phyloP scores from a whole-genome alignment of 2,113 vertebrate species.

The Zingel zingel region DNA sequence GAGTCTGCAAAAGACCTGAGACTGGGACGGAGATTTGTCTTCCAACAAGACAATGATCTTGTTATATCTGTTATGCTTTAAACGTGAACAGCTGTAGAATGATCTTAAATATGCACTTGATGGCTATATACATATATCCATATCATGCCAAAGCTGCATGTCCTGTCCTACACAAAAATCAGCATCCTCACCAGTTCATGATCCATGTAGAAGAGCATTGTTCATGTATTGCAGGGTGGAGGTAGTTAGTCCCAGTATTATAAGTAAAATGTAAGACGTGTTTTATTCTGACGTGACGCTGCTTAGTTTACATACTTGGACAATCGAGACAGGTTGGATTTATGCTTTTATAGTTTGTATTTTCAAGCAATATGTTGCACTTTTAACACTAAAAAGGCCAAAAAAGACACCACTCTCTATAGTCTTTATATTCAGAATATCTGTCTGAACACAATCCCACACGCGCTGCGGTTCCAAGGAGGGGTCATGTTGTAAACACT shows the following conservation, averaged over 20 bases:
- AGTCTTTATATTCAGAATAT: not conserved
- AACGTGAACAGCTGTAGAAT: not conserved
- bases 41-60: too few relatives aligned
- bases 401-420: not conserved
- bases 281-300: not conserved
- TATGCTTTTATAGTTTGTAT: not conserved
- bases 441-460: not conserved
- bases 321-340: not conserved
- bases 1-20: too few relatives aligned
- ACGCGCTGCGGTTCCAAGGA: not conserved
- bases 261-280: not conserved
- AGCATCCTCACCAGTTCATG: not conserved
- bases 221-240: not conserved
- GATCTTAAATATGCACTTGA: not conserved
- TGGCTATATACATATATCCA: too few relatives aligned
- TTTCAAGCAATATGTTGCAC: not conserved
- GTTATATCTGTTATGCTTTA: not conserved
- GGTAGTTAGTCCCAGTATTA: not conserved
- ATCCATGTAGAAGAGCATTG: not conserved
- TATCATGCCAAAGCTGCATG: too few relatives aligned
- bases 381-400: not conserved
- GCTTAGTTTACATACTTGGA: not conserved
- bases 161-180: too few relatives aligned
- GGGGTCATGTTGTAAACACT: not conserved
- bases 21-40: too few relatives aligned